Conservation (phyloP, 2,113 vertebrate genomes). For the Notiomystis cincta region DNA sequence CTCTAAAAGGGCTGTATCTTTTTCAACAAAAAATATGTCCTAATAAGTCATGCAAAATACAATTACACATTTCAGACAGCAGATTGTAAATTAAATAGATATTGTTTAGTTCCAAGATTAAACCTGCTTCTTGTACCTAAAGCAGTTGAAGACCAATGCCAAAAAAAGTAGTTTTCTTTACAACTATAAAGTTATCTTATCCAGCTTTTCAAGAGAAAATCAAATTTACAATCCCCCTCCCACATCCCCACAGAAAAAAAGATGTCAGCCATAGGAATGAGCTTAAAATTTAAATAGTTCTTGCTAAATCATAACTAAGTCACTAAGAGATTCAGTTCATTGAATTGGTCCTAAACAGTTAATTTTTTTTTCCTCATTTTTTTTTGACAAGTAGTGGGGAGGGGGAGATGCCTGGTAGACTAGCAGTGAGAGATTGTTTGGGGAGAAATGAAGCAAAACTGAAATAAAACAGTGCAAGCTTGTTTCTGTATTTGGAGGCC, state of each 20-base stretch:
- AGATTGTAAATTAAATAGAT: neutral
- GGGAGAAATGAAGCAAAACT: slow-evolving; percentile 76
- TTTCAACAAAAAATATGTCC: neutral
- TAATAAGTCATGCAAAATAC: neutral
- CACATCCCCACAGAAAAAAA: neutral
- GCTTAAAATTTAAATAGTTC: neutral
- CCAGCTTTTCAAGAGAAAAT: neutral
- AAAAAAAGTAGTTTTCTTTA: neutral
- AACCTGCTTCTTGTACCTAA: neutral
- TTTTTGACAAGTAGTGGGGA: neutral
- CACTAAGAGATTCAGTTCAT: neutral
- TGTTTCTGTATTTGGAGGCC: slow-evolving; percentile 68
- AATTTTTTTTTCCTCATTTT: neutral
- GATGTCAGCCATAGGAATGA: neutral
- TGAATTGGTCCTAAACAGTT: slow-evolving; percentile 60
- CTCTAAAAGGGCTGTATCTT: neutral
- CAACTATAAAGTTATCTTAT: neutral
- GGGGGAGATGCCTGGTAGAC: slow-evolving; percentile 21
- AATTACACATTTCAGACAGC: neutral
- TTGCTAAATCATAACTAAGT: neutral
- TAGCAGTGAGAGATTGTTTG: slow-evolving; percentile 69
- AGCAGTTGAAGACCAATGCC: neutral
- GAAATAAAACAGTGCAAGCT: slow-evolving; percentile 74
- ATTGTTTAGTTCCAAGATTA: neutral
- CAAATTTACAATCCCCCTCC: neutral